Base-by-base conservation (phyloP, 2,888 invertebrate species). In the Chouioia cunea region DNA sequence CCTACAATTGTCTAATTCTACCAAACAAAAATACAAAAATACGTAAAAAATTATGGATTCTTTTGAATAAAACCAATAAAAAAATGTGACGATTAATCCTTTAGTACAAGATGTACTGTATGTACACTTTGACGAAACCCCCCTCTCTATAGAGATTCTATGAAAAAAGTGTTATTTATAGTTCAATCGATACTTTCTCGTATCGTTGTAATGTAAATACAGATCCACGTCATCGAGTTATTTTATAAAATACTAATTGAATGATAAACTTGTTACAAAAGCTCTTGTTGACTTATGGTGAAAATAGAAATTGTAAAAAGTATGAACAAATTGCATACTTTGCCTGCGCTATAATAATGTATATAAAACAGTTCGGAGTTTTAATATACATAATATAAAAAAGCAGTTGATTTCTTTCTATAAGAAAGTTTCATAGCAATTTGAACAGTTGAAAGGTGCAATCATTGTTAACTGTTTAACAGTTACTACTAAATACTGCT, bases 381-480 rank as follows among this genome's bases (percentile, higher is more conserved):
- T 36, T 36, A 6, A 36, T 10, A 36, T 36, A 36, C 36, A 46
- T 58, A 59, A 70, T 36, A 46, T 52, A 53, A 36, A 36, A 57
- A 53, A 18, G 58, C 54, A 67, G 63, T 54, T 36, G n/a, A 67
- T 60, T 36, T 50, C 67, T 73, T 73, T 70, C 63, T 67, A 64
- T 71, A 77, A 78, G 74, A 74, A 69, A 65, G 73, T 57, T 68
- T 70, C 65, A 74, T 72, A 46, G 73, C 73, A 76, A 75, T 50
- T 48, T 70, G 54, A 47, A 59, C 59, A 52, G 52, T 43, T 58
- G 69, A 53, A 65, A 52, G 52, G 48, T 58, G 69, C 69, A 72
- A 77, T 78, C 76, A 78, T 75, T 74, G 76, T 75, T 73, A 78
- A 77, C 79, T 80, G 77, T 79, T 75, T 69, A 80, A 78, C 78